Conservation (phyloP, 2,797 vertebrate species). For the Cynopterus sphinx region DNA sequence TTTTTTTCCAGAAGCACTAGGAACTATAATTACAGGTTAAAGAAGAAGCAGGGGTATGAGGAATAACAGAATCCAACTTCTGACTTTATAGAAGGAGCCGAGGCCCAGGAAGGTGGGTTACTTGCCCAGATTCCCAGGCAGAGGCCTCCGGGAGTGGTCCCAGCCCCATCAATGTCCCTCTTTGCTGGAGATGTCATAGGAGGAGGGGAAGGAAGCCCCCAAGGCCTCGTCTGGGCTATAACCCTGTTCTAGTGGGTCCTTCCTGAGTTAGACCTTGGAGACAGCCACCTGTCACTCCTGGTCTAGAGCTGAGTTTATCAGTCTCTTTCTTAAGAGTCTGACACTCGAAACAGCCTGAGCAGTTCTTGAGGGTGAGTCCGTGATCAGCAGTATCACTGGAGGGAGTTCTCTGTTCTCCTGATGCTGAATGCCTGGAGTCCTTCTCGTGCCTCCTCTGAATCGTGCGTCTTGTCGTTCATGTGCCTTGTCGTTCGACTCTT, state of each 20-base stretch:
- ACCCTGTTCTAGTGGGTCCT: neutral
- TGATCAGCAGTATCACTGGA: neutral
- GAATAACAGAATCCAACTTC: neutral
- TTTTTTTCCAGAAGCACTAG: slow-evolving; percentile 28
- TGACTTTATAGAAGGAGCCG: neutral
- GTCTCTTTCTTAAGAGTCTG: neutral
- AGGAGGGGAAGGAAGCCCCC: neutral
- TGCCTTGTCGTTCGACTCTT: neutral
- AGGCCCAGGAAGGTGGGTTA: neutral
- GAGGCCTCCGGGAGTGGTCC: neutral
- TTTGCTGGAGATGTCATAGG: neutral
- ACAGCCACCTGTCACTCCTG: neutral
- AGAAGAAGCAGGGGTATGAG: neutral
- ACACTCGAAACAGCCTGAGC: neutral
- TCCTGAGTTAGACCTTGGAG: neutral
- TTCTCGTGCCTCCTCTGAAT: neutral
- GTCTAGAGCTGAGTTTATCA: neutral
- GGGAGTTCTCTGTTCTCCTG: neutral
- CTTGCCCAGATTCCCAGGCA: neutral
- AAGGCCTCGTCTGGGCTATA: neutral
- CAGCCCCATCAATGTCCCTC: neutral
- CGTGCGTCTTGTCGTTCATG: neutral
- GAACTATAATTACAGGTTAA: neutral
- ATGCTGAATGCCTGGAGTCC: neutral
- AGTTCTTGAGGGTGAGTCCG: neutral